These are phyloP conservation scores for Cephus cinctus DNA, from an alignment of 1,140 invertebrate genomes.

Conservation along the genomic window DNA sequence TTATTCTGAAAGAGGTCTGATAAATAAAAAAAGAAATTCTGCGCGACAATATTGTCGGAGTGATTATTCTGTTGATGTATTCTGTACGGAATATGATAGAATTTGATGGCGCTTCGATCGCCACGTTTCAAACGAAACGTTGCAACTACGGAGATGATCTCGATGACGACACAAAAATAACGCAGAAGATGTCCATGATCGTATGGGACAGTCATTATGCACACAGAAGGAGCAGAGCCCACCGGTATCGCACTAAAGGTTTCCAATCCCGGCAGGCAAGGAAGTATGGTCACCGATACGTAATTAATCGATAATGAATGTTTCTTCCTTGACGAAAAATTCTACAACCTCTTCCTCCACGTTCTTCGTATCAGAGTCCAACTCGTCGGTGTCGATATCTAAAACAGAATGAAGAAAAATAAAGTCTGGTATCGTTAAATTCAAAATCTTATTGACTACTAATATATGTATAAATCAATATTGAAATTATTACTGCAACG, in stretches of 20 bases:
- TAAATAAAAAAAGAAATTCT: slow-evolving; percentile 21
- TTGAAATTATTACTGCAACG: slow-evolving; percentile 73
- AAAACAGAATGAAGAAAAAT: slow-evolving; percentile 42
- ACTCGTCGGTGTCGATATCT: slow-evolving; percentile 92
- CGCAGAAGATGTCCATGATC: slow-evolving; percentile 23
- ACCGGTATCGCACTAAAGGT: slow-evolving; percentile 26
- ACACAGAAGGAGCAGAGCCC: no score
- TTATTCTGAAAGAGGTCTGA: slow-evolving; percentile 23
- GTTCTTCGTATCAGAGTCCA: slow-evolving; percentile 81
- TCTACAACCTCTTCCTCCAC: slow-evolving; percentile 94
- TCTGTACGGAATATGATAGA: slow-evolving; percentile 48
- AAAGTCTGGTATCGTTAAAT: slow-evolving; percentile 20
- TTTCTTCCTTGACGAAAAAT: slow-evolving; percentile 97
- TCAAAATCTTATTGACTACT: slow-evolving; percentile 5
- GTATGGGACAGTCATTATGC: slow-evolving; percentile 24
- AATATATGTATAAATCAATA: no score
- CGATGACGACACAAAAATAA: slow-evolving; percentile 15
- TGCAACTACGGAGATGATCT: slow-evolving; percentile 12
- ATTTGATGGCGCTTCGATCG: slow-evolving; percentile 37
- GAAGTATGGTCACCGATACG: slow-evolving; percentile 13
- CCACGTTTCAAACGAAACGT: slow-evolving; percentile 23
- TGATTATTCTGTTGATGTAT: slow-evolving; percentile 28
- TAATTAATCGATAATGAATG: slow-evolving; percentile 68
- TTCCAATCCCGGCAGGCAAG: slow-evolving; percentile 28
- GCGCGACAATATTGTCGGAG: slow-evolving; percentile 11